Evolutionary conservation across 2,888 invertebrate genomes (phyloP).

Genomic region (Stenoptilia bipunctidactyla): DNA sequence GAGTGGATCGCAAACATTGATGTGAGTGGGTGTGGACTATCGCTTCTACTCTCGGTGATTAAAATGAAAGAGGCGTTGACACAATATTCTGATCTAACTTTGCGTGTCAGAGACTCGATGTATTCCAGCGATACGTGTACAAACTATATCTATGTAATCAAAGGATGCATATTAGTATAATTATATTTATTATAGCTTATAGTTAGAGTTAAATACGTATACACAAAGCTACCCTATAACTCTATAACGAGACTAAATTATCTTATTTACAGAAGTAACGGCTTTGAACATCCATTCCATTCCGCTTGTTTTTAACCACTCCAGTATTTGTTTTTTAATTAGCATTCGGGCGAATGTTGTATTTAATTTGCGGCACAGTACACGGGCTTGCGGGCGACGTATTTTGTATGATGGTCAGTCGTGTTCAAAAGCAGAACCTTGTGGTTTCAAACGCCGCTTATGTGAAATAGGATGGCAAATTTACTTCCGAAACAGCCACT

Average conservation of each 20-base stretch:
- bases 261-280: background rate
- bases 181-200: too few relatives aligned
- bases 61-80: slow-evolving; percentile 63
- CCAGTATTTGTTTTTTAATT: slow-evolving; percentile 44
- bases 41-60: slow-evolving; percentile 65
- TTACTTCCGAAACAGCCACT: slow-evolving; percentile 30
- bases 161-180: too few relatives aligned
- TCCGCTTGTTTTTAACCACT: slow-evolving; percentile 28
- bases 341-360: slow-evolving; percentile 41
- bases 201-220: too few relatives aligned
- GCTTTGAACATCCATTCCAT: slow-evolving; percentile 15
- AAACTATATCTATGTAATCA: too few relatives aligned
- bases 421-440: slow-evolving; percentile 48
- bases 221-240: too few relatives aligned
- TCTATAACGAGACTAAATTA: background rate
- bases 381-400: slow-evolving; percentile 31
- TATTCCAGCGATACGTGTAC: too few relatives aligned
- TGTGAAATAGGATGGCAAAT: slow-evolving; percentile 24
- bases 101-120: too few relatives aligned
- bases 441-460: slow-evolving; percentile 34
- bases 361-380: slow-evolving; percentile 51
- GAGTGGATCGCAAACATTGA: slow-evolving; percentile 58
- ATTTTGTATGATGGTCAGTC: slow-evolving; percentile 34
- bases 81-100: slow-evolving; percentile 11
- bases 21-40: slow-evolving; percentile 51